Conservation (phyloP, 2,888 invertebrate genomes). For the Andrena fulva region DNA sequence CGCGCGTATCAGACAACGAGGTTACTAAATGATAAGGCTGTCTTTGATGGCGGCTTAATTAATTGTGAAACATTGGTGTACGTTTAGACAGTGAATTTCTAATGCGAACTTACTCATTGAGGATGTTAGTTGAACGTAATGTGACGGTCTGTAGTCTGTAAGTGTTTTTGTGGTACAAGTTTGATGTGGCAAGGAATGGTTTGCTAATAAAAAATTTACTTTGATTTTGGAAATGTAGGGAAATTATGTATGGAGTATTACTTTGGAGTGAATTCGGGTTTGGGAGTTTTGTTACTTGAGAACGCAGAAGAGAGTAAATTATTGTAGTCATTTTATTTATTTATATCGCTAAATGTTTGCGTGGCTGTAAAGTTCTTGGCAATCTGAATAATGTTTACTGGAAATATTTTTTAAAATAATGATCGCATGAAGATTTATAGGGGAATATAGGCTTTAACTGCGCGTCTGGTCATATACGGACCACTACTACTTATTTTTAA, state of each 20-base stretch:
- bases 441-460: neutral
- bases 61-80: neutral
- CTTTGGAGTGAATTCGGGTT: no score
- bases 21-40: slow-evolving; percentile 8
- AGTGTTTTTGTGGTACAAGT: neutral
- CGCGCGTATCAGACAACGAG: neutral
- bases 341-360: no score
- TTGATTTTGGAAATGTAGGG: no score
- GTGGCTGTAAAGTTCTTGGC: no score
- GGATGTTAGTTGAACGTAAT: neutral
- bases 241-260: no score
- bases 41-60: slow-evolving; percentile 28
- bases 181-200: neutral
- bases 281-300: no score
- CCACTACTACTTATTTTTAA: neutral
- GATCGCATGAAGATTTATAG: neutral
- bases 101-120: neutral
- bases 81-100: neutral
- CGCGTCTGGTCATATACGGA: neutral
- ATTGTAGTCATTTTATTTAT: no score
- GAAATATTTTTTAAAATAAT: neutral
- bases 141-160: neutral
- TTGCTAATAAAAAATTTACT: no score
- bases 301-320: no score
- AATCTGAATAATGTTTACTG: neutral